Evolutionary conservation across 2,113 vertebrate species (phyloP).

Genomic region (Psophia crepitans): DNA sequence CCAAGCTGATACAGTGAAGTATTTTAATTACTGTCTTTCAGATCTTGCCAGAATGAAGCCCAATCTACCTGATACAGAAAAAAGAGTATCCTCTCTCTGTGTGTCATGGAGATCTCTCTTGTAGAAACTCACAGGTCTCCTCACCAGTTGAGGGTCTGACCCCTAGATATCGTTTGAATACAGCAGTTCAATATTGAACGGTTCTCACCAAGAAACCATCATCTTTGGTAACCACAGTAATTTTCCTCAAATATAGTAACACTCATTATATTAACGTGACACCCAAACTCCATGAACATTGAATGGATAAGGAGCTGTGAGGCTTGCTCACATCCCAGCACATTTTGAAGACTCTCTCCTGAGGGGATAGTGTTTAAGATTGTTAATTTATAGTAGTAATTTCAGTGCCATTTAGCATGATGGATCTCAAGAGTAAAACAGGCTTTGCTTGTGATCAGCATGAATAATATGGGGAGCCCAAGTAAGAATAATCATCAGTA

Average conservation of each 20-base stretch:
- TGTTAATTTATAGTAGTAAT: slow-evolving; percentile 28
- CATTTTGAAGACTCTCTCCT: not conserved
- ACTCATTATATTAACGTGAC: not conserved
- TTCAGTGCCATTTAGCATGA: not conserved
- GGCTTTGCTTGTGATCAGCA: not conserved
- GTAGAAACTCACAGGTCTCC: not conserved
- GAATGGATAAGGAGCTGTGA: not conserved
- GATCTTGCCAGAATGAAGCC: not conserved
- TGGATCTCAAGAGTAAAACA: slow-evolving; percentile 15
- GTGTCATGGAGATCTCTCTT: not conserved
- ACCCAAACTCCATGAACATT: not conserved
- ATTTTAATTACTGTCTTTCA: not conserved
- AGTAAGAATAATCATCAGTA: not conserved
- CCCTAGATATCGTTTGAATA: not conserved
- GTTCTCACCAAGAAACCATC: not conserved
- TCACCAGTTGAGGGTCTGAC: not conserved
- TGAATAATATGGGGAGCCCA: not conserved
- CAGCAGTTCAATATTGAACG: not conserved
- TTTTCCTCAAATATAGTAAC: not conserved
- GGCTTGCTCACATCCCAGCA: not conserved
- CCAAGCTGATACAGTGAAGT: not conserved
- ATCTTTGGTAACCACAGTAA: not conserved
- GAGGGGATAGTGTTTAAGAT: not conserved
- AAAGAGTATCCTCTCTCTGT: not conserved
- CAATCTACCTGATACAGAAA: not conserved